Conservation (phyloP, 1,140 invertebrate species). For the Ganaspis sp. region DNA sequence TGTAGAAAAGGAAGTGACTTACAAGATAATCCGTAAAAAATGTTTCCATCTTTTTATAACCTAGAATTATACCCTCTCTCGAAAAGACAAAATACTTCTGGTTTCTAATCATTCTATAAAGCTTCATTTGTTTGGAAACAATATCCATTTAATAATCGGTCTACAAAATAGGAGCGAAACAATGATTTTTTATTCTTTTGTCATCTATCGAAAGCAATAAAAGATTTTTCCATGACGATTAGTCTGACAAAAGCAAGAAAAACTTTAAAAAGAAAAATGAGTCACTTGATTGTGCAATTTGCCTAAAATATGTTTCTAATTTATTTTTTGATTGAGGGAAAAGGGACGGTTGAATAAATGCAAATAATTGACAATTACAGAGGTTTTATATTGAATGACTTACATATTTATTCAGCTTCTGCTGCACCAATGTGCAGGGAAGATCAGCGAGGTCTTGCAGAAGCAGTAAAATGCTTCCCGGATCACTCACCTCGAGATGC, state of each 20-base stretch:
- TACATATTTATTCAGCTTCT: constrained; percentile 65
- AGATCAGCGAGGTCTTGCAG: constrained; percentile 61
- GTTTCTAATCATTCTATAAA: not conserved
- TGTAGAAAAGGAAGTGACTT: constrained; percentile 20
- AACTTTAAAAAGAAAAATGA: constrained; percentile 28
- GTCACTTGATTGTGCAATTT: constrained; percentile 21
- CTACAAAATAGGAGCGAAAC: not conserved
- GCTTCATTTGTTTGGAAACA: not conserved
- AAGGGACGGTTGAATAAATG: not conserved
- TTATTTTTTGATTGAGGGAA: not conserved
- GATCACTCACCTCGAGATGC: constrained; percentile 18
- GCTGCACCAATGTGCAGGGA: constrained; percentile 61
- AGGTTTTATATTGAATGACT: constrained; percentile 35
- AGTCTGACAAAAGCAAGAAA: not conserved
- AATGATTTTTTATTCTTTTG: not conserved
- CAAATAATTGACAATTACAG: not conserved
- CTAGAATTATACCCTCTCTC: not conserved
- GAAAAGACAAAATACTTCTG: not conserved
- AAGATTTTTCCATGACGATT: constrained; percentile 29
- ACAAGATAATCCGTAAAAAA: constrained; percentile 24
- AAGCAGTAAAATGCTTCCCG: constrained; percentile 52
- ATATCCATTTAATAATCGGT: no score
- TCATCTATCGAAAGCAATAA: constrained; percentile 9
- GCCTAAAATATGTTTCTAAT: not conserved
- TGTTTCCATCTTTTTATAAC: constrained; percentile 10